These are phyloP conservation scores for Cephus sareptanus DNA, from an alignment of 2,888 invertebrate species.

Conservation along the genomic window DNA sequence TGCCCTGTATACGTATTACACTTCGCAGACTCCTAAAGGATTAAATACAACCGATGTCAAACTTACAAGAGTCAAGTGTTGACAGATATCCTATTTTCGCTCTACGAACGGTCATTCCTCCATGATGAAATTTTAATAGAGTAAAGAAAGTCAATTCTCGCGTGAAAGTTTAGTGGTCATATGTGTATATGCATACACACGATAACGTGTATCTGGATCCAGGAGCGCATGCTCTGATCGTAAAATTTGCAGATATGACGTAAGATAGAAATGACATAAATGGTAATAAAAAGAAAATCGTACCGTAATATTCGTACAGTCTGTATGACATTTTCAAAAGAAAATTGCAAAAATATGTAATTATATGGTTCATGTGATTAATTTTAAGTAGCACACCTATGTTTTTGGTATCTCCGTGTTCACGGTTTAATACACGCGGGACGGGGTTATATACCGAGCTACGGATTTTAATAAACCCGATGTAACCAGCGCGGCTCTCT, in stretches of 20 bases:
- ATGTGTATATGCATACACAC: not conserved
- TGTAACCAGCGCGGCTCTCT: conserved; percentile 51
- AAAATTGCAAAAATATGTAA: not conserved
- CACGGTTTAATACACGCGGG: not conserved
- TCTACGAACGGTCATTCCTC: not conserved
- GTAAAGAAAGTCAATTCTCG: not conserved
- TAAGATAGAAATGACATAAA: too few relatives aligned
- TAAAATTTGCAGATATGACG: too few relatives aligned
- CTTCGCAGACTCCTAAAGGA: not conserved
- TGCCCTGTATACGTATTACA: not conserved
- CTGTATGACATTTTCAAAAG: not conserved
- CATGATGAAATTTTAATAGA: not conserved
- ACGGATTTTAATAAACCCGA: conserved; percentile 63
- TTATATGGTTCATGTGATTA: not conserved
- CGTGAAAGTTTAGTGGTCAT: not conserved
- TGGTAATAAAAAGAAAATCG: not conserved
- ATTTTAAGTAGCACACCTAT: not conserved
- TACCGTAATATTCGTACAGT: not conserved
- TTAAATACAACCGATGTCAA: not conserved
- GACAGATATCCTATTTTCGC: not conserved
- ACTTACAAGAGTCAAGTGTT: not conserved
- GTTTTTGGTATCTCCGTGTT: not conserved
- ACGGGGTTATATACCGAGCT: conserved; percentile 12
- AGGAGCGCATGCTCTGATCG: too few relatives aligned
- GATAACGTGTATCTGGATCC: too few relatives aligned